These are phyloP conservation scores for Columba janthina DNA, from an alignment of 2,113 vertebrate genomes.

Conservation along the genomic window DNA sequence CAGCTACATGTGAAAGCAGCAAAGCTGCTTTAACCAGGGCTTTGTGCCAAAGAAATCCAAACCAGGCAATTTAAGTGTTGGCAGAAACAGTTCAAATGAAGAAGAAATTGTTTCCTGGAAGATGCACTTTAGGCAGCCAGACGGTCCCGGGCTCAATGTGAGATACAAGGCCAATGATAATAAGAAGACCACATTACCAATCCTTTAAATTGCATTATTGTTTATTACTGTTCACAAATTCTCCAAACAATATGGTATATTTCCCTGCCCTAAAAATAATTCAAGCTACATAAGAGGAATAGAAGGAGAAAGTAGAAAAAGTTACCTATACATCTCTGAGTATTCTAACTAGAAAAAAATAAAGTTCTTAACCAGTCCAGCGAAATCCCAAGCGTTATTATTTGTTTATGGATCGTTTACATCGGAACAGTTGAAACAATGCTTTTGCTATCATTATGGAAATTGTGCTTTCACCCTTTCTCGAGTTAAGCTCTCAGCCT, in stretches of 20 bases:
- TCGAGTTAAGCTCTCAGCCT: background rate
- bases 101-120: background rate
- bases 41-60: conserved; percentile 20
- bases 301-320: background rate
- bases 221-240: background rate
- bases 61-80: background rate
- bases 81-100: background rate
- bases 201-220: background rate
- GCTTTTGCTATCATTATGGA: background rate
- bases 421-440: background rate
- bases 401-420: background rate
- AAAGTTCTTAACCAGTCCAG: background rate
- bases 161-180: background rate
- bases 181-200: background rate
- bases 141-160: background rate
- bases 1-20: background rate
- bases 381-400: background rate
- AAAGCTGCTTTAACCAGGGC: background rate
- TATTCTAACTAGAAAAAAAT: background rate
- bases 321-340: background rate
- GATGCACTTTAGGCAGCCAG: background rate
- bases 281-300: background rate
- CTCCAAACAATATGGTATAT: background rate
- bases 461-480: background rate
- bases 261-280: background rate